Base-by-base conservation (phyloP, 2,113 vertebrate species). In the Lanius collurio region DNA sequence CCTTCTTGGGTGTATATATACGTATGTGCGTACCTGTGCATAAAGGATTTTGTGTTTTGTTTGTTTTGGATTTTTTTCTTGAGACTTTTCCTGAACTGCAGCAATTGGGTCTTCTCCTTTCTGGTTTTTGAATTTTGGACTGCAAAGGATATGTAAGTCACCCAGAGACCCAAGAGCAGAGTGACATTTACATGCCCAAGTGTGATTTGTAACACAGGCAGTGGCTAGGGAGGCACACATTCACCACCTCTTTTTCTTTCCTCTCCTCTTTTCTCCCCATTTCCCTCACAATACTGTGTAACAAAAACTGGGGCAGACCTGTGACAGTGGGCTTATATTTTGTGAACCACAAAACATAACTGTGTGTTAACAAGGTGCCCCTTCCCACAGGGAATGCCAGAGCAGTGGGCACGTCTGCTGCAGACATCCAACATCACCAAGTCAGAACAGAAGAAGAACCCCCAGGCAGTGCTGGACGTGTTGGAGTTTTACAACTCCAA, bases 371-470 rank as follows among this genome's bases (percentile, higher is more conserved):
- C 4, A 0, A 56, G 41, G 4, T 47, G 0, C 7, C 1, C 96
- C 42, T 94, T 39, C 41, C 64, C 41, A 5, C 42, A 99, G 99
- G 99, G 99, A 37, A 99, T 99, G 99, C 99, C 99, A 0, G 99
- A 99, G 96, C 99, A 99, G 74, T 99, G 99, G 99, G 99, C 99
- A 1, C 98, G 99, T 19, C 97, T 99, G 46, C 98, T 99, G 60
- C 99, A 99, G 97, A 99, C 99, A 3, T 99, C 99, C 95, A 99
- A 99, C 97, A 99, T 99, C 98, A 99, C 99, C 57, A 99, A 99
- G 89, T 98, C 98, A 3, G 99, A 99, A 97, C 99, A 99, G 97
- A 99, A 99, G 98, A 99, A 99, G 97, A 99, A 99, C 55, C 99
- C 99, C 2, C 99, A 99, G 96, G 99, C 99, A 5, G 99, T 99